A percentile compares a stretch with the other conserved stretches of the same genome.
Conservation (phyloP, 2,888 invertebrate species). For the Agrotis segetum region DNA sequence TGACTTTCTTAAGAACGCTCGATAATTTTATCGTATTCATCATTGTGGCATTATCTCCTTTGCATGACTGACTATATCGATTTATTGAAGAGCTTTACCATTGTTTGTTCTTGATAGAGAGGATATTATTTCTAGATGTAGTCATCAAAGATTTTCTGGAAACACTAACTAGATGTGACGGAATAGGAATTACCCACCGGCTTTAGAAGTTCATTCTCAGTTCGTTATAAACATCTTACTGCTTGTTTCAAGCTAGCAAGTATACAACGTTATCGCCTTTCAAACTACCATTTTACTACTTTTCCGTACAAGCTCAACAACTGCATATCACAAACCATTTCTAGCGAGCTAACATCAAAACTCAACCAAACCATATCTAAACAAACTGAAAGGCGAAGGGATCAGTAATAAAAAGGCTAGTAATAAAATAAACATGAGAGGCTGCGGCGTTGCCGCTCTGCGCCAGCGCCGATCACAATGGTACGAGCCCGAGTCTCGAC, state of each 20-base stretch:
- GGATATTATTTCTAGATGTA: too few relatives aligned
- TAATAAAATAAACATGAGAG: slow-evolving; percentile 66
- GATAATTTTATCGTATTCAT: not conserved
- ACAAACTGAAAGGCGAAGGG: slow-evolving; percentile 58
- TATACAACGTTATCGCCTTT: slow-evolving; percentile 23
- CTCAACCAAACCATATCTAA: slow-evolving; percentile 56
- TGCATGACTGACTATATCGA: not conserved
- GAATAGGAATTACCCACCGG: too few relatives aligned
- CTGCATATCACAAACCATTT: slow-evolving; percentile 54
- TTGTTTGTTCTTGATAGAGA: not conserved
- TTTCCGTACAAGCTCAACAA: slow-evolving; percentile 31
- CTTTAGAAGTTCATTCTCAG: not conserved
- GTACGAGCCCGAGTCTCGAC: slow-evolving; percentile 58
- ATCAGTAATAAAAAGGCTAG: slow-evolving; percentile 57
- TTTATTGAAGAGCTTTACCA: not conserved
- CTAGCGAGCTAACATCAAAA: slow-evolving; percentile 51
- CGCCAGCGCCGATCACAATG: slow-evolving; percentile 76
- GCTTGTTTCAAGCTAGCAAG: not conserved
- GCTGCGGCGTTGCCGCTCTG: slow-evolving; percentile 83
- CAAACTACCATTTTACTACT: slow-evolving; percentile 32
- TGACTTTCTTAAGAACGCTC: not conserved
- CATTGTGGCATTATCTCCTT: slow-evolving; percentile 2
- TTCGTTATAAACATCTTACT: slow-evolving; percentile 3
- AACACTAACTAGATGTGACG: not conserved
- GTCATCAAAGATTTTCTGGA: not conserved